phyloP scores from a whole-genome alignment of 2,888 invertebrate species.

The Cheilosia scutellata region DNA sequence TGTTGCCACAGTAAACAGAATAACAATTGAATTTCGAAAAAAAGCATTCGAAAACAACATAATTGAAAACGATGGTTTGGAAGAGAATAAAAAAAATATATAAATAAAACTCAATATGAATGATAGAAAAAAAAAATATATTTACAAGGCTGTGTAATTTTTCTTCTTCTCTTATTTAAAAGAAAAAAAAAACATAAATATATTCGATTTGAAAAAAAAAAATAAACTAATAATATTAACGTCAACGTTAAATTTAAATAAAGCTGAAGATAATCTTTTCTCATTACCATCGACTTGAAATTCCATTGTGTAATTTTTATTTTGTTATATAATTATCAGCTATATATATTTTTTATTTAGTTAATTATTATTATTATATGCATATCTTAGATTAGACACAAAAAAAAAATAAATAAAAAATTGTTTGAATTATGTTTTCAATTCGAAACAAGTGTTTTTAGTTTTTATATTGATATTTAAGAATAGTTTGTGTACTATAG shows the following conservation, averaged over 20 bases:
- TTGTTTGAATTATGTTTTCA: constrained; percentile 47
- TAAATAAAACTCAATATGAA: constrained; percentile 21
- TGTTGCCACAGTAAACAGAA: constrained; percentile 35
- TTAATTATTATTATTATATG: constrained; percentile 32
- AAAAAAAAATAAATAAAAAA: constrained; percentile 13
- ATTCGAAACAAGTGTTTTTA: constrained; percentile 54
- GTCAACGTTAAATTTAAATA: constrained; percentile 11
- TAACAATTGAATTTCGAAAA: constrained; percentile 57
- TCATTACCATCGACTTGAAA: constrained; percentile 68
- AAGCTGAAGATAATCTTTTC: constrained; percentile 25
- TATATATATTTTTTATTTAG: constrained; percentile 53
- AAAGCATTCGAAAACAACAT: neutral
- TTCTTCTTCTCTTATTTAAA: constrained; percentile 60
- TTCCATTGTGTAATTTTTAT: constrained; percentile 62
- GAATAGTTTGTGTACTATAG: constrained; percentile 61
- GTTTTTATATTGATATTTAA: constrained; percentile 57
- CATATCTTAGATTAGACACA: constrained; percentile 22
- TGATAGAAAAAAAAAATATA: constrained; percentile 52
- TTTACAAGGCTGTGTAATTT: constrained; percentile 73
- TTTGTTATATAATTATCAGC: constrained; percentile 42
- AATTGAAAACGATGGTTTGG: constrained; percentile 40
- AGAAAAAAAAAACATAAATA: constrained; percentile 1
- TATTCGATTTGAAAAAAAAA: constrained; percentile 34
- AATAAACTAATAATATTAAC: neutral
- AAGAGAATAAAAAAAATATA: constrained; percentile 20